Base-by-base conservation (phyloP, 2,797 vertebrate species). In the Poeciliopsis turneri region DNA sequence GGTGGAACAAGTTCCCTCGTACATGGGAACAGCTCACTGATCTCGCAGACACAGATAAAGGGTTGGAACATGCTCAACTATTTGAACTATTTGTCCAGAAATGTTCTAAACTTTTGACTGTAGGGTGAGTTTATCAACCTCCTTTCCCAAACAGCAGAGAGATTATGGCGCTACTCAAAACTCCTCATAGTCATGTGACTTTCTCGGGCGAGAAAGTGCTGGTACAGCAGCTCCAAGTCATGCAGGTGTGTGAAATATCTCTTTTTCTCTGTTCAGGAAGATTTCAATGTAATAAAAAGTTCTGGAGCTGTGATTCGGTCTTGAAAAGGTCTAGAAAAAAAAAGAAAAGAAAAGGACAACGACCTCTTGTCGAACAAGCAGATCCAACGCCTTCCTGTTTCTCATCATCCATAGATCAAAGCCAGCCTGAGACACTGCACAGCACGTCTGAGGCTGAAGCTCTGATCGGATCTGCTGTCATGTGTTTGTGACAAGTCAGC, bases 21-120 rank as follows among this genome's bases (percentile, higher is more conserved):
- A 88, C 82, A 88, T 87, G 87, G 86, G 88, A 94, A 88, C 84
- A 68, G 87, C 80, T 74, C 80, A 79, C 43, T 81, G 80, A 89
- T 82, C 90, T 78, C 85, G 83, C 84, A 90, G 81, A 88, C 66
- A 85, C 81, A 73, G 92, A 93, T 93, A 90, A 92, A 92, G 84
- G 81, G 86, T 89, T 93, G 93, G 92, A 92, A 57, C 80, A 6
- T 0, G 43, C 57, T 94, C 92, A 94, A 94, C 88, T 93, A 95
- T 94, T 91, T 90, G 18, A 92, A 90, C 84, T 89, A 93, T 94
- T 92, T 91, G 76, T 92, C 72, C 82, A 92, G 80, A 93, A 80
- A 93, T 83, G 87, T 85, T 87, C 81, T 11, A 33, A 85, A 82
- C 81, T 79, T 86, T 92, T 92, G 81, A 92, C 89, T 90, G 84